These are phyloP conservation scores for Drosophila willistoni DNA, from an alignment of 1,140 invertebrate genomes.

Conservation along the genomic window DNA sequence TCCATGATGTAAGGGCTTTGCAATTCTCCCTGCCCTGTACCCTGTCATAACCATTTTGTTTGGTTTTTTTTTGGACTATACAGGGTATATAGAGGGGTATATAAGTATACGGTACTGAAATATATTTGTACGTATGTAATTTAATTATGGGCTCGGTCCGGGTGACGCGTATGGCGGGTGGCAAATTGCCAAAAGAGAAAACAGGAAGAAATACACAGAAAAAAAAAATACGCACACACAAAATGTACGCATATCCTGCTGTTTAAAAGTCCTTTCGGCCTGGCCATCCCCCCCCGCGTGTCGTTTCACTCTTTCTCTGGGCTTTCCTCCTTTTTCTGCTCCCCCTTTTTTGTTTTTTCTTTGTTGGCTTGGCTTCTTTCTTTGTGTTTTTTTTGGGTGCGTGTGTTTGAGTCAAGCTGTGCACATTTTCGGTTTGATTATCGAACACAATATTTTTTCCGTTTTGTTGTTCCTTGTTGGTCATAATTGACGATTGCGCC, in stretches of 20 bases:
- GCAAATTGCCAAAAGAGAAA: constrained; percentile 72
- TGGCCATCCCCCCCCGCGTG: not conserved
- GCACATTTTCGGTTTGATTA: constrained; percentile 81
- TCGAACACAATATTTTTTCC: constrained; percentile 81
- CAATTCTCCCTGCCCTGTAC: too few species aligned
- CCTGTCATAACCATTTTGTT: too few species aligned
- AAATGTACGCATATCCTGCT: constrained; percentile 79
- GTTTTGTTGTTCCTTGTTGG: constrained; percentile 69
- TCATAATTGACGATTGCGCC: constrained; percentile 79
- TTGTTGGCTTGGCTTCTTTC: constrained; percentile 18
- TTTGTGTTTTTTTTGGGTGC: constrained; percentile 20
- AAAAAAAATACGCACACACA: constrained; percentile 18
- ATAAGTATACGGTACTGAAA: not conserved
- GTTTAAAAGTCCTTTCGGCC: constrained; percentile 65
- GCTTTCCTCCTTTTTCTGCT: constrained; percentile 48
- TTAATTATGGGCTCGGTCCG: constrained; percentile 70
- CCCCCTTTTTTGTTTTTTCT: constrained; percentile 35
- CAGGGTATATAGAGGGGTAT: not conserved
- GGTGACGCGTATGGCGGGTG: constrained; percentile 69
- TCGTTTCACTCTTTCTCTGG: constrained; percentile 45
- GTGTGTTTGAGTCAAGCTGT: constrained; percentile 77
- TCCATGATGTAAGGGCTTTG: too few species aligned
- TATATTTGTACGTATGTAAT: constrained; percentile 64
- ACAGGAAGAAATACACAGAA: not conserved
- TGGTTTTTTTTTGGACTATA: too few species aligned